These are phyloP conservation scores for Sarcophaga subvicina DNA, from an alignment of 2,888 invertebrate genomes.

Conservation along the genomic window DNA sequence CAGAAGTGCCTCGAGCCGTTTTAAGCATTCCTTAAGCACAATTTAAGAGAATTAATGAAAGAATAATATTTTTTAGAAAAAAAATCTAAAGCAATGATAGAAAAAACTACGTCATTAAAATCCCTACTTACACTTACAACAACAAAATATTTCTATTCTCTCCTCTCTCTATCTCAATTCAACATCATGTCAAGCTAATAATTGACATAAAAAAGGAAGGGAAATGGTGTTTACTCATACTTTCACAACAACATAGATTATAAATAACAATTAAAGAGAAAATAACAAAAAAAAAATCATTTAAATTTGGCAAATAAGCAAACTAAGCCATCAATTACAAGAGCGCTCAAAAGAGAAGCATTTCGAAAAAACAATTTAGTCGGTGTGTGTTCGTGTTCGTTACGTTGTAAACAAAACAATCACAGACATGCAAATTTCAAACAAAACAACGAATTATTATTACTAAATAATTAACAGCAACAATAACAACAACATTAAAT, in stretches of 20 bases:
- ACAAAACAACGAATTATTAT: constrained; percentile 35
- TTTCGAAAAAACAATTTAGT: background rate
- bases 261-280: background rate
- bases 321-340: constrained; percentile 1
- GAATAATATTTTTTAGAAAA: too few relatives aligned
- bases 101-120: too few relatives aligned
- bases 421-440: constrained; percentile 40
- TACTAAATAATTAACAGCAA: constrained; percentile 23
- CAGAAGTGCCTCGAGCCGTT: too few relatives aligned
- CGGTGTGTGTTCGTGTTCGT: background rate
- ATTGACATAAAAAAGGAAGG: background rate
- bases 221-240: background rate
- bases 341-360: background rate
- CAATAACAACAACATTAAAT: background rate
- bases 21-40: too few relatives aligned
- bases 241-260: too few relatives aligned
- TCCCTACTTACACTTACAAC: too few relatives aligned
- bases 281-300: constrained; percentile 39
- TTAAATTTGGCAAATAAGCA: constrained; percentile 37
- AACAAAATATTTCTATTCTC: too few relatives aligned
- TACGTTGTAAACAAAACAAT: constrained; percentile 21
- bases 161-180: too few relatives aligned
- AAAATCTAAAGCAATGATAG: too few relatives aligned
- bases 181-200: background rate
- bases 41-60: too few relatives aligned